phyloP scores from a whole-genome alignment of 2,797 vertebrate genomes.

The Ataeniobius toweri region DNA sequence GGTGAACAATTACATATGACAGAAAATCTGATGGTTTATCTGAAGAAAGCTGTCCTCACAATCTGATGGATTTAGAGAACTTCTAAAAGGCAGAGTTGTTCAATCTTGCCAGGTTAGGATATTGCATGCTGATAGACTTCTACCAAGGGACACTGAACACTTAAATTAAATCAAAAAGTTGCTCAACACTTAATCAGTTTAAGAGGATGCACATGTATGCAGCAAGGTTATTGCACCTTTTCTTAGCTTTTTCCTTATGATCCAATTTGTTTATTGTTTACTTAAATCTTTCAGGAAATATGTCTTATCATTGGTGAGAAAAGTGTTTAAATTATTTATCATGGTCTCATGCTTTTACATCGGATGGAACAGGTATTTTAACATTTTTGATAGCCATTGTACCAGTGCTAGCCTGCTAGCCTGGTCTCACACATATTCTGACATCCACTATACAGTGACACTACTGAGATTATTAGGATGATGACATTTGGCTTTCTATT shows the following conservation, averaged over 20 bases:
- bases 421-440: slow-evolving; percentile 7
- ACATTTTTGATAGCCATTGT: neutral
- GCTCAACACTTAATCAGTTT: neutral
- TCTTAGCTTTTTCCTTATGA: neutral
- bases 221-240: neutral
- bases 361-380: neutral
- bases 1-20: neutral
- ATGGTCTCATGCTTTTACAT: neutral
- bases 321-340: neutral
- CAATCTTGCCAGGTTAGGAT: neutral
- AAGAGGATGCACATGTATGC: neutral
- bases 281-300: too few species aligned
- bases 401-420: slow-evolving; percentile 55
- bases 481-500: neutral
- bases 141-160: too few species aligned
- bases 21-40: neutral
- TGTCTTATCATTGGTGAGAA: too few species aligned
- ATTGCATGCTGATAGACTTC: neutral
- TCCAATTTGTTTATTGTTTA: too few species aligned
- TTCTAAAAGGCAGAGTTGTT: neutral
- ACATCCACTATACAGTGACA: neutral
- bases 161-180: neutral
- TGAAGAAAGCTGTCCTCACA: neutral
- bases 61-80: neutral
- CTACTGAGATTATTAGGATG: neutral